Evolutionary conservation across 2,113 vertebrate genomes (phyloP).

Genomic region (Carassius carassius): DNA sequence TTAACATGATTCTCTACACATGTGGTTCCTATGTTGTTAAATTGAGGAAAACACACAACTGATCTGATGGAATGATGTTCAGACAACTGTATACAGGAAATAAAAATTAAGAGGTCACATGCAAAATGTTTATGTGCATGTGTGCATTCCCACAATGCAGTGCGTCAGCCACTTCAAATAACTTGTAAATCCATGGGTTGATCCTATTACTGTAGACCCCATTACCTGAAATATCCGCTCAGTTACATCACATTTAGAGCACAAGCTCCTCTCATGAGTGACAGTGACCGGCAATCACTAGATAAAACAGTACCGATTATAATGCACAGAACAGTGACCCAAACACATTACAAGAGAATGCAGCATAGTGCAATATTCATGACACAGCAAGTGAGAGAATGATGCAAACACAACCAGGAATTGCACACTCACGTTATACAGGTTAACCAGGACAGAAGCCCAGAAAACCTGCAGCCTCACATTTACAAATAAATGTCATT

Average conservation of each 20-base stretch:
- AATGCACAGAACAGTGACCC: background rate
- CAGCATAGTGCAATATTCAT: background rate
- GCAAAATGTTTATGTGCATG: slow-evolving; percentile 5
- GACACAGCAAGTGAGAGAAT: background rate
- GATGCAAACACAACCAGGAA: background rate
- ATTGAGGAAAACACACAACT: background rate
- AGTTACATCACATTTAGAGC: slow-evolving; percentile 70
- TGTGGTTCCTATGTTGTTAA: background rate
- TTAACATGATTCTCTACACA: background rate
- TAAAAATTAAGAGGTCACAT: slow-evolving; percentile 7
- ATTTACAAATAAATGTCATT: background rate
- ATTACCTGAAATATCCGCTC: slow-evolving; percentile 68
- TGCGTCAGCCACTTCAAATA: slow-evolving; percentile 66
- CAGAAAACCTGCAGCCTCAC: background rate
- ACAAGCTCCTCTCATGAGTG: background rate
- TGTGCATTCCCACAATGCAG: slow-evolving; percentile 31
- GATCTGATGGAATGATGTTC: background rate
- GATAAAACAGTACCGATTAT: background rate
- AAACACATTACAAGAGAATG: background rate
- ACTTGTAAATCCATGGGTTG: slow-evolving; percentile 70
- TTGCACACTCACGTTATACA: background rate
- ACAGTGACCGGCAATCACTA: background rate
- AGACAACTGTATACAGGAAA: background rate
- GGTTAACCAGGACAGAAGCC: background rate
- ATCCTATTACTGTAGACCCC: slow-evolving; percentile 77